phyloP scores from a whole-genome alignment of 1,140 invertebrate genomes.

The Scylla paramamosain region DNA sequence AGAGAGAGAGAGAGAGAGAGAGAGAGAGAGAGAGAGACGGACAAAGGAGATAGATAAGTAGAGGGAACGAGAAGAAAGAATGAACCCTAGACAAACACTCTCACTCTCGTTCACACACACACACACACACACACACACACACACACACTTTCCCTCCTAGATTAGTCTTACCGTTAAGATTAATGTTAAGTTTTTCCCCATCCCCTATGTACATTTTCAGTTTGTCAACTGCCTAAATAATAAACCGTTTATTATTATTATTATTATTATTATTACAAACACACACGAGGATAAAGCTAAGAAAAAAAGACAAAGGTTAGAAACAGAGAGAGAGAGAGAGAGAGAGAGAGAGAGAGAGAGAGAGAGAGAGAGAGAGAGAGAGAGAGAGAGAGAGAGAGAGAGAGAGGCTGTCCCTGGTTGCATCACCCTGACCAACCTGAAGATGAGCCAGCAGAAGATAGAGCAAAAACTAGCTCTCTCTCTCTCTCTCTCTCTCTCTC shows the following conservation, averaged over 20 bases:
- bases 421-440: background rate
- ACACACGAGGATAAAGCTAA: background rate
- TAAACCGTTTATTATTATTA: no score
- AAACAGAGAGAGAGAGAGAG: constrained; percentile 4
- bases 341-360: background rate
- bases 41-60: no score
- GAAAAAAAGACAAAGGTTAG: background rate
- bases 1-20: constrained; percentile 24
- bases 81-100: no score
- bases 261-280: no score
- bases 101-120: background rate
- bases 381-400: background rate
- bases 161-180: no score
- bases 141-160: no score
- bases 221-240: no score
- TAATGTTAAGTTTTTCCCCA: no score
- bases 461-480: background rate
- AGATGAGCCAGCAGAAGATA: constrained; percentile 30
- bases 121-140: no score
- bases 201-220: no score
- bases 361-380: constrained; percentile 28
- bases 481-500: no score
- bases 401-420: background rate
- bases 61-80: no score
- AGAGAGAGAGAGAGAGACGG: constrained; percentile 29